Evolutionary conservation across 1,140 invertebrate species (phyloP).

Genomic region (Dendrolimus kikuchii): DNA sequence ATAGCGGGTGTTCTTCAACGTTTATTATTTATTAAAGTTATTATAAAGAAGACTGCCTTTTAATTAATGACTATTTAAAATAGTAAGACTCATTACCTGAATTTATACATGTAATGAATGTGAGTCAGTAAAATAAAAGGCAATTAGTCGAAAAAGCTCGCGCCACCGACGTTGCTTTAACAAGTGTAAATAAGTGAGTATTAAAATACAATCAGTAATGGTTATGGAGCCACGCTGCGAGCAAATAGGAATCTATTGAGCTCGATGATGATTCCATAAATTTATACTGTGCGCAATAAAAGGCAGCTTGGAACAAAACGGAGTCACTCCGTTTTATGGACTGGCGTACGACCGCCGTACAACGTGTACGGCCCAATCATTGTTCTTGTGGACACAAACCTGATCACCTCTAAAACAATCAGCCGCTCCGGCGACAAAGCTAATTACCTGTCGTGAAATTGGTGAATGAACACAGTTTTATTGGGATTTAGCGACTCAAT

Average conservation of each 20-base stretch:
- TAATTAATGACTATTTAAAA: too few species aligned
- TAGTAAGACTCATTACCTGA: too few species aligned
- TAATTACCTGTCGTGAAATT: constrained; percentile 52
- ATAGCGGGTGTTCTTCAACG: too few species aligned
- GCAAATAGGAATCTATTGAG: constrained; percentile 62
- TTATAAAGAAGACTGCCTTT: too few species aligned
- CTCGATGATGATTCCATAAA: constrained; percentile 70
- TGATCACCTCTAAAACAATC: constrained; percentile 31
- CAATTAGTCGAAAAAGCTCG: constrained; percentile 6
- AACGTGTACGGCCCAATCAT: constrained; percentile 27
- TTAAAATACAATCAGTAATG: constrained; percentile 59
- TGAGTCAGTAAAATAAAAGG: not conserved
- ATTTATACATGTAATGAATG: too few species aligned
- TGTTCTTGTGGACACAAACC: constrained; percentile 26
- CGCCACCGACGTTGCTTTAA: constrained; percentile 19
- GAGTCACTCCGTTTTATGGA: constrained; percentile 57
- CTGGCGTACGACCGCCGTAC: constrained; percentile 24
- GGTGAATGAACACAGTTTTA: constrained; percentile 33
- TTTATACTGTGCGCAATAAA: constrained; percentile 69
- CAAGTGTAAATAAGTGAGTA: constrained; percentile 45
- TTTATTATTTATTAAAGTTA: too few species aligned
- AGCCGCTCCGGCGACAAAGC: constrained; percentile 10
- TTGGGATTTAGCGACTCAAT: constrained; percentile 33
- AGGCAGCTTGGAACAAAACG: constrained; percentile 54
- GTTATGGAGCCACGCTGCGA: constrained; percentile 55